Conservation (phyloP, 35 echinoderm and acorn worm genomes). For the Lytechinus pictus region DNA sequence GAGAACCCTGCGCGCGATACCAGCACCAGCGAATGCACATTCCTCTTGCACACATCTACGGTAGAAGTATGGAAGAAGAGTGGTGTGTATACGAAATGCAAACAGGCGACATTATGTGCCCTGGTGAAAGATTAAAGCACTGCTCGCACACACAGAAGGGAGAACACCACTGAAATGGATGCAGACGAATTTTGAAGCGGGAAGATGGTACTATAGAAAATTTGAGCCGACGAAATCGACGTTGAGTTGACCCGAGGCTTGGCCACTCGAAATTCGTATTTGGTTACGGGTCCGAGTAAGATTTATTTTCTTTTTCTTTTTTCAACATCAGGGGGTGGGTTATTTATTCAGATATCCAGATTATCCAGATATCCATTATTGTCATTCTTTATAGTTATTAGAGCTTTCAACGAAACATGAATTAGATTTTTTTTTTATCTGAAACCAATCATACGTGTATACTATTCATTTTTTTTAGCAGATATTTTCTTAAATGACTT, state of each 20-base stretch:
- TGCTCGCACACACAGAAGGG: neutral
- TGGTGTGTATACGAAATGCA: neutral
- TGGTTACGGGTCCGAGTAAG: neutral
- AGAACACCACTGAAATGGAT: neutral
- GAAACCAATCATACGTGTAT: too few relatives aligned
- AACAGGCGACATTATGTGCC: neutral
- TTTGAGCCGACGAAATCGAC: neutral
- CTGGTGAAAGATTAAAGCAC: neutral
- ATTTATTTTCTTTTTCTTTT: neutral
- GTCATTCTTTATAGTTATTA: too few relatives aligned
- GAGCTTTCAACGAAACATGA: too few relatives aligned
- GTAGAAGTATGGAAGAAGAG: neutral
- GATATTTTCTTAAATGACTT: too few relatives aligned
- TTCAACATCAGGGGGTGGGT: too few relatives aligned
- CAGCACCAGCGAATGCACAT: too few relatives aligned
- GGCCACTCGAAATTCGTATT: neutral
- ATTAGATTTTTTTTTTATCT: too few relatives aligned
- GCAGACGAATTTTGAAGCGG: constrained; percentile 7
- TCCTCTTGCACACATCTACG: neutral
- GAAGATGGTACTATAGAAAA: neutral
- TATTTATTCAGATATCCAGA: too few relatives aligned
- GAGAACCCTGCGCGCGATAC: too few relatives aligned
- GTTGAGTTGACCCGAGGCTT: neutral
- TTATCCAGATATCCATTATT: too few relatives aligned
- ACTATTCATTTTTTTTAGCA: too few relatives aligned